A percentile compares a stretch with the other conserved stretches of the same genome.
Conservation (phyloP, 2,797 vertebrate genomes). For the Lacerta bilineata region DNA sequence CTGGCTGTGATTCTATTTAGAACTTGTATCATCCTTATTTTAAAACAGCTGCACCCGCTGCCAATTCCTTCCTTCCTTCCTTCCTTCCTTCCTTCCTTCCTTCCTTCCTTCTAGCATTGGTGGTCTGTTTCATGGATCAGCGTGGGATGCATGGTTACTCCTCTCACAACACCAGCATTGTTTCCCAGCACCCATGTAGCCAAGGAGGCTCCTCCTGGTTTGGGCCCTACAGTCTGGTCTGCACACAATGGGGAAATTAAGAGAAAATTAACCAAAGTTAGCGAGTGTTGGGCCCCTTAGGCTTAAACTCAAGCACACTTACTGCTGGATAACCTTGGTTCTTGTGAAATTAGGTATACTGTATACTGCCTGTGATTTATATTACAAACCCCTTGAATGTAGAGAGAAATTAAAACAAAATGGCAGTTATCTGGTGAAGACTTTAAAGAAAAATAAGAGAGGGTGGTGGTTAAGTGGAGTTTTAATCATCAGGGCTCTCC, state of each 20-base stretch:
- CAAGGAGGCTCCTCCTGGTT: neutral
- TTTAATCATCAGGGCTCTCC: neutral
- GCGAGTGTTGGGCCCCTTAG: neutral
- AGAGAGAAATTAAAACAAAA: neutral
- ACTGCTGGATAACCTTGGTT: neutral
- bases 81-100: no score
- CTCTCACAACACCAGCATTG: neutral
- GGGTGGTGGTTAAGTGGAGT: neutral
- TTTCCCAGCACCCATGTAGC: no score
- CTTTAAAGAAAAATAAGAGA: neutral
- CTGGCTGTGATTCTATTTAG: no score
- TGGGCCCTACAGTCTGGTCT: neutral
- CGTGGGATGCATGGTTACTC: neutral
- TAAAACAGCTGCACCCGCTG: no score
- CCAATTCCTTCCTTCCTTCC: no score
- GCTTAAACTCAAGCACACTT: neutral
- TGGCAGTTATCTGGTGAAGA: neutral
- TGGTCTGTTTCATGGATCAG: neutral
- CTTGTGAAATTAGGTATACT: neutral
- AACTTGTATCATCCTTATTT: no score
- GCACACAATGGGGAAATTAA: neutral
- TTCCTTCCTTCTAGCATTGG: neutral
- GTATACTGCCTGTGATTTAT: neutral
- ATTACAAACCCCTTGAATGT: conserved; percentile 45
- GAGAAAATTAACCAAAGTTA: neutral